These are phyloP conservation scores for Seladonia tumulorum DNA, from an alignment of 2,888 invertebrate species.

Conservation along the genomic window DNA sequence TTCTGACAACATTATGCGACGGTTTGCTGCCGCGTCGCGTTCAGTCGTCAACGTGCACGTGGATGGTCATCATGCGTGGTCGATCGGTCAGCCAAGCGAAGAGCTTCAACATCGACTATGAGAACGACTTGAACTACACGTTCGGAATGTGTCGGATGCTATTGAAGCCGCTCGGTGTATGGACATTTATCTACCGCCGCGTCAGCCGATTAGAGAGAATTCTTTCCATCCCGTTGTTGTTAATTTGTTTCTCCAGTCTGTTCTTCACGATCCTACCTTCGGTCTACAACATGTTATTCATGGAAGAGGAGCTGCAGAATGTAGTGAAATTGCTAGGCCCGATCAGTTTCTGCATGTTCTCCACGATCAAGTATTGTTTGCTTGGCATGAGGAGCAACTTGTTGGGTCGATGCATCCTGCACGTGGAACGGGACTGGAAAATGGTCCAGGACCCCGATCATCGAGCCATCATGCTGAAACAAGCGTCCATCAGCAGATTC, in stretches of 20 bases:
- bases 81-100: constrained; percentile 13
- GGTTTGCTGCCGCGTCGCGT: too few relatives aligned
- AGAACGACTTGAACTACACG: constrained; percentile 48
- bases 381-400: constrained; percentile 32
- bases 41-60: neutral
- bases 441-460: constrained; percentile 26
- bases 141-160: constrained; percentile 70
- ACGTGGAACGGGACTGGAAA: constrained; percentile 71
- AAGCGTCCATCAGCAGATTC: constrained; percentile 7
- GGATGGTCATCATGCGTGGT: constrained; percentile 31
- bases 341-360: constrained; percentile 66
- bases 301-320: constrained; percentile 15
- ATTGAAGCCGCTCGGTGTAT: constrained; percentile 69
- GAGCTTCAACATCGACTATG: neutral
- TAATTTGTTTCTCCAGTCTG: constrained; percentile 27
- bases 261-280: constrained; percentile 56
- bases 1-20: neutral
- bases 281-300: constrained; percentile 36
- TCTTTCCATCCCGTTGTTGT: neutral
- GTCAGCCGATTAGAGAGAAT: neutral
- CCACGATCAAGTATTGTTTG: constrained; percentile 70
- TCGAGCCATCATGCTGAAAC: constrained; percentile 52
- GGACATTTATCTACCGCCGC: constrained; percentile 56
- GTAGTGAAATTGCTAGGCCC: constrained; percentile 70
- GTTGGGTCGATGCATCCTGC: constrained; percentile 59